Conservation (phyloP, 2,113 vertebrate genomes). For the Bufo gargarizans region DNA sequence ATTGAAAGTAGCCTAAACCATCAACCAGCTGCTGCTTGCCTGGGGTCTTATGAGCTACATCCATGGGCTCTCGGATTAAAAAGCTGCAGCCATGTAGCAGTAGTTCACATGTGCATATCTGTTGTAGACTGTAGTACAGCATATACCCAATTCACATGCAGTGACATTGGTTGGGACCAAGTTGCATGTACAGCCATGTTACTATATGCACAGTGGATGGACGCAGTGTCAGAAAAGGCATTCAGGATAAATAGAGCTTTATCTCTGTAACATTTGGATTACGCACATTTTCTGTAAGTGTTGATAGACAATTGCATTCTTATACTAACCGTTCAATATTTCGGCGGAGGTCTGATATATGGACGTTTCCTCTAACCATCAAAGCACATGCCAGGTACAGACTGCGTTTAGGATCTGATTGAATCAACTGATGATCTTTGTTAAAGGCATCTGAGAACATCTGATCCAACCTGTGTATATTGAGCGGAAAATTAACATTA, state of each 20-base stretch:
- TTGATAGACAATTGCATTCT: background rate
- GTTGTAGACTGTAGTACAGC: too few relatives aligned
- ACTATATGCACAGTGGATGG: background rate
- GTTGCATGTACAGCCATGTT: background rate
- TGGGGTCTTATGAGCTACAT: too few relatives aligned
- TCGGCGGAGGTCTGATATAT: slow-evolving; percentile 92
- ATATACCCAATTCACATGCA: too few relatives aligned
- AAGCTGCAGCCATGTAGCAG: too few relatives aligned
- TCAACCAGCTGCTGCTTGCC: too few relatives aligned
- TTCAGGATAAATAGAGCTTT: too few relatives aligned
- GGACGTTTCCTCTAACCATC: slow-evolving; percentile 90
- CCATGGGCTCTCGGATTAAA: too few relatives aligned
- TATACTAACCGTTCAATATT: slow-evolving; percentile 89
- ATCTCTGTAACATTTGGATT: too few relatives aligned
- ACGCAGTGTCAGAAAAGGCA: background rate
- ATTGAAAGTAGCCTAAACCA: too few relatives aligned
- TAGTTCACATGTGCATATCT: too few relatives aligned
- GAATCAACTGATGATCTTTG: slow-evolving; percentile 92
- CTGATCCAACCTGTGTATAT: slow-evolving; percentile 85
- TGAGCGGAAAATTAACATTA: background rate
- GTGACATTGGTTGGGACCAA: too few relatives aligned
- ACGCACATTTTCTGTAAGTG: background rate
- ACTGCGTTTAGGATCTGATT: slow-evolving; percentile 84
- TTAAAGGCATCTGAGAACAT: slow-evolving; percentile 98
- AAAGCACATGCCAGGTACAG: slow-evolving; percentile 94